These are phyloP conservation scores for Neodiprion virginianus DNA, from an alignment of 1,140 invertebrate species.

Conservation along the genomic window DNA sequence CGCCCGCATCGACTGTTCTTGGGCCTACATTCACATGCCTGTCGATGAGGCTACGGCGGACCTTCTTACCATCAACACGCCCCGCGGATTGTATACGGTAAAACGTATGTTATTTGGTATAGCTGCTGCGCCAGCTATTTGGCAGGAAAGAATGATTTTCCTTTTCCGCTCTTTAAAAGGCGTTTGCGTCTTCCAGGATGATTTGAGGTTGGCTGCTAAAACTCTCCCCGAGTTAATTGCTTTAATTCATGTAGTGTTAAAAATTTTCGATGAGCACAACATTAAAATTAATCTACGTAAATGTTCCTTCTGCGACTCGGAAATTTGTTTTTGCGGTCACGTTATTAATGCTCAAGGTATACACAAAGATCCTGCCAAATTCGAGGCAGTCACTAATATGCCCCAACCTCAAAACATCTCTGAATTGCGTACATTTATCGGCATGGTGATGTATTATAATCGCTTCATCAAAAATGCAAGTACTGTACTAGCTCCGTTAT, in stretches of 20 bases:
- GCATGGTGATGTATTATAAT: slow-evolving; percentile 25
- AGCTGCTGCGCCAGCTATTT: slow-evolving; percentile 29
- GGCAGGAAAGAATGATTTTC: slow-evolving; percentile 24
- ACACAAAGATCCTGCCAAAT: slow-evolving; percentile 22
- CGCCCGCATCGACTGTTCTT: slow-evolving; percentile 33
- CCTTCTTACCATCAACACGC: no score
- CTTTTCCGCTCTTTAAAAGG: not conserved
- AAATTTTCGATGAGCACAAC: no score
- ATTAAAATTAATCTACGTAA: no score
- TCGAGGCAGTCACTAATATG: slow-evolving; percentile 18
- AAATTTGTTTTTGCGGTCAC: no score
- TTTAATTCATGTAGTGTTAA: no score
- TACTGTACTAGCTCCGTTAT: no score
- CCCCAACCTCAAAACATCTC: slow-evolving; percentile 19
- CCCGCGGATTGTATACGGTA: slow-evolving; percentile 28
- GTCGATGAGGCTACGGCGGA: slow-evolving; percentile 25
- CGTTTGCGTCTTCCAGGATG: slow-evolving; percentile 19
- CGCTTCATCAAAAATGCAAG: not conserved
- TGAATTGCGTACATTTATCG: slow-evolving; percentile 29
- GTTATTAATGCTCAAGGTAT: not conserved
- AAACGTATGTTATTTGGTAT: slow-evolving; percentile 34
- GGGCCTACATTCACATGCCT: slow-evolving; percentile 29
- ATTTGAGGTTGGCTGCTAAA: slow-evolving; percentile 16
- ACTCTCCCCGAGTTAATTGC: not conserved
- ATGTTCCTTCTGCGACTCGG: no score